Evolutionary conservation across 1,140 invertebrate species (phyloP), one percentile per base, ranked within the genome.

Genomic region (Heliconius hermathena): DNA sequence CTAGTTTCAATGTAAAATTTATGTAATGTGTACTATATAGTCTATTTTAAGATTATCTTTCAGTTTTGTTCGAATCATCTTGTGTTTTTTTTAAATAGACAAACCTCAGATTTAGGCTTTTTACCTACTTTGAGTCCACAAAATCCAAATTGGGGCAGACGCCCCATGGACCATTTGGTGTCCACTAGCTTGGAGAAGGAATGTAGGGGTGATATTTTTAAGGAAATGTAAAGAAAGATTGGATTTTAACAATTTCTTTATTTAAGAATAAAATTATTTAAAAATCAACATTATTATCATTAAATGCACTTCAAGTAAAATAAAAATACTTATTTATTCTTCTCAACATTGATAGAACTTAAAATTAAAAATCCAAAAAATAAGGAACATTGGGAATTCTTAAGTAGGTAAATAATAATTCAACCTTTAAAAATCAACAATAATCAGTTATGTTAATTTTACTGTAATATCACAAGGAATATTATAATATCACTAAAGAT

Each of bases 1-100:
- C 54, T 75, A 75, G 33, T 60, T 75, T 60, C 26, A 75, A 75
- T 75, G 74, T 11, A 60, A 75, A 75, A 75, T 75, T 57, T 60
- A 75, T 75, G 74, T 75, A 66, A 75, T 66, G 74, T 75, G 29
- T 16, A 71, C 9, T 74, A 74, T 52, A 74, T 74, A 52, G 73
- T 74, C 73, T 74, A 54, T 22, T 49, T 18, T 49, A 49, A 6
- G 41, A 46, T 73, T 73, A 18, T 16, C 73, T 41, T 74, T 74
- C 73, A 74, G 22, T 26, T 74, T 74, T 74, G 38, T 74, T 49
- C 4, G 73, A 74, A 74, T 54, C 73, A 22, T 22, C 73, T 74
- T 49, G 20, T 73, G 18, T 74, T 74, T 74, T 74, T 74, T 74
- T 22, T 11, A 74, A 74, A 74, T 49, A 74, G 22, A 74, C 46